These are phyloP conservation scores for Grallaria varia DNA, from an alignment of 2,113 vertebrate genomes.

Conservation along the genomic window DNA sequence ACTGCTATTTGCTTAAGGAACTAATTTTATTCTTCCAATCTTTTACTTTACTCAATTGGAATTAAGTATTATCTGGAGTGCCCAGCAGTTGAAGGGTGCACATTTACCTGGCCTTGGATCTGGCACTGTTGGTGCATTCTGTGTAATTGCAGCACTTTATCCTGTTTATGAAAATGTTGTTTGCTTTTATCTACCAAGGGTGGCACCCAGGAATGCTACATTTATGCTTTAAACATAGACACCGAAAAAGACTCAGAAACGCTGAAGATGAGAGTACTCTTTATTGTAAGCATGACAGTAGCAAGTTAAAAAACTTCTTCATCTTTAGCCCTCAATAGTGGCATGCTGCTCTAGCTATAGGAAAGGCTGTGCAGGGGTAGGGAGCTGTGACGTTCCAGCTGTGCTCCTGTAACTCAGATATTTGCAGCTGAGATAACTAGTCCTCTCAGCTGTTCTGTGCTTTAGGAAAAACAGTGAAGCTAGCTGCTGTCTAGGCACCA, in stretches of 20 bases:
- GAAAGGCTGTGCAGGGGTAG: conserved; percentile 23
- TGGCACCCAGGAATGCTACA: conserved; percentile 1
- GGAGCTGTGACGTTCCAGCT: conserved; percentile 36
- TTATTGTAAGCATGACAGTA: conserved; percentile 17
- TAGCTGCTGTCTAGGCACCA: not conserved
- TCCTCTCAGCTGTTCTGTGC: not conserved
- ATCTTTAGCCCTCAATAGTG: conserved; percentile 48
- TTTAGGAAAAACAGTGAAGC: conserved; percentile 32
- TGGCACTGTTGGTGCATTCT: not conserved
- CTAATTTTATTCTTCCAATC: not conserved
- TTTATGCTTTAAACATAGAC: conserved; percentile 14
- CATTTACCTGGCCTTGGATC: conserved; percentile 1
- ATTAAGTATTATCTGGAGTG: conserved; percentile 60
- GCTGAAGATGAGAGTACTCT: not conserved
- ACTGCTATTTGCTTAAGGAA: conserved; percentile 1
- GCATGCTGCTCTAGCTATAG: conserved; percentile 40
- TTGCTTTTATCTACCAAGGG: conserved; percentile 16
- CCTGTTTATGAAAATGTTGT: conserved; percentile 31
- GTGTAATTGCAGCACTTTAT: conserved; percentile 10
- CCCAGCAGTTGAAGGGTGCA: not conserved
- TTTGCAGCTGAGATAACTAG: conserved; percentile 59
- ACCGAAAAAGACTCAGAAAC: conserved; percentile 19
- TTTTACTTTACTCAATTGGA: conserved; percentile 15
- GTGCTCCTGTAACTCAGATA: conserved; percentile 45
- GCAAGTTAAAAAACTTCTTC: conserved; percentile 51